phyloP scores from a whole-genome alignment of 2,113 vertebrate genomes.

The Drymodes brunneopygia region DNA sequence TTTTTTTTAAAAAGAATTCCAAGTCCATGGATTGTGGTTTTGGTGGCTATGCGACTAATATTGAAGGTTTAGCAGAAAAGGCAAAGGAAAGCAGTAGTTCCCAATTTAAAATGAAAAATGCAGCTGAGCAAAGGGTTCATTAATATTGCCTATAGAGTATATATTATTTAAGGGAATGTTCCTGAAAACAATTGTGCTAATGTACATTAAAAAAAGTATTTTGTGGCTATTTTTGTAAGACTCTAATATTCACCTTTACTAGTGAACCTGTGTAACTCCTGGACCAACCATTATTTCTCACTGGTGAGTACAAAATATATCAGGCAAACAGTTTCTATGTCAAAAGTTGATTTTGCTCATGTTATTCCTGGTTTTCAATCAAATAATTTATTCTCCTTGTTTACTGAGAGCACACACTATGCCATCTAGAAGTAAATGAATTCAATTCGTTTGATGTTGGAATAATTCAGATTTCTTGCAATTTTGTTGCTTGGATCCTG shows the following conservation, averaged over 20 bases:
- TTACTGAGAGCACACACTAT: background rate
- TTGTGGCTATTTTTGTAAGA: background rate
- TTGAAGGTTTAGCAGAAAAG: background rate
- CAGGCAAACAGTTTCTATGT: accelerated
- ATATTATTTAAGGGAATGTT: background rate
- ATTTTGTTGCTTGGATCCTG: slow-evolving; percentile 12
- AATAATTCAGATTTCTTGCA: background rate
- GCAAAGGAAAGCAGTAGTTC: background rate
- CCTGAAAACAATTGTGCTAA: background rate
- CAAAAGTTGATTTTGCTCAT: background rate
- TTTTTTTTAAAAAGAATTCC: background rate
- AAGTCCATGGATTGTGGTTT: background rate
- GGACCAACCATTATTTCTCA: background rate
- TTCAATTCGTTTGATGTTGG: background rate
- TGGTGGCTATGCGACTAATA: background rate
- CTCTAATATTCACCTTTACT: background rate
- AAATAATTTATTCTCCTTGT: background rate
- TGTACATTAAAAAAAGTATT: background rate
- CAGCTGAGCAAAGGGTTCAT: background rate
- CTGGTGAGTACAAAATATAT: background rate
- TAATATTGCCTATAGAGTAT: background rate
- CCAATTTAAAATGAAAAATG: background rate
- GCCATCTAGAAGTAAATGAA: background rate
- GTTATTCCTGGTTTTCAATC: background rate
- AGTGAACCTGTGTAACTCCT: background rate